Evolutionary conservation across 2,888 invertebrate genomes (phyloP).

Genomic region (Aphidius colemani): DNA sequence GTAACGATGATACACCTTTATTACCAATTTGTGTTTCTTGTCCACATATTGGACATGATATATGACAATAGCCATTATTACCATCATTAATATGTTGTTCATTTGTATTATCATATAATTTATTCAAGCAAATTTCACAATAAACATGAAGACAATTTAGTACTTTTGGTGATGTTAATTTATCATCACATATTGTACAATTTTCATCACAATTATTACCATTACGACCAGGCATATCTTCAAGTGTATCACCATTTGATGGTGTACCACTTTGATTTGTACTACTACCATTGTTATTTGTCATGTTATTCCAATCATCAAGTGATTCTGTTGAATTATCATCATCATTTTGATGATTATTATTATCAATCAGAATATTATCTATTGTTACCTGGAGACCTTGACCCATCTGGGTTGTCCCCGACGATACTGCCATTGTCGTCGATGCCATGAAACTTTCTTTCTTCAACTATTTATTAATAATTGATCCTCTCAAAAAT

Average conservation of each 20-base stretch:
- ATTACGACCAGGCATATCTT: slow-evolving; percentile 46
- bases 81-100: slow-evolving; percentile 68
- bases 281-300: slow-evolving; percentile 10
- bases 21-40: slow-evolving; percentile 81
- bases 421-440: slow-evolving; percentile 51
- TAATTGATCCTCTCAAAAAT: too few species aligned
- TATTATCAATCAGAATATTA: slow-evolving; percentile 33
- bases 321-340: slow-evolving; percentile 41
- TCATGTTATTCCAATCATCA: slow-evolving; percentile 42
- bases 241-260: slow-evolving; percentile 36
- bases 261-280: background rate
- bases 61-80: slow-evolving; percentile 51
- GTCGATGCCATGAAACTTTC: slow-evolving; percentile 46
- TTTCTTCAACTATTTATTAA: background rate
- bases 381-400: slow-evolving; percentile 34
- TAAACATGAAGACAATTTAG: slow-evolving; percentile 94
- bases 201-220: slow-evolving; percentile 45
- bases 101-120: slow-evolving; percentile 47
- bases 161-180: slow-evolving; percentile 81
- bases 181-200: slow-evolving; percentile 65
- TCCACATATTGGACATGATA: slow-evolving; percentile 79
- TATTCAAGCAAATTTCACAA: slow-evolving; percentile 89
- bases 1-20: slow-evolving; percentile 79
- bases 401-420: slow-evolving; percentile 41
- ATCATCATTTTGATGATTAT: slow-evolving; percentile 37